Base-by-base conservation (phyloP, 2,797 vertebrate species). In the Galagoides demidoff region DNA sequence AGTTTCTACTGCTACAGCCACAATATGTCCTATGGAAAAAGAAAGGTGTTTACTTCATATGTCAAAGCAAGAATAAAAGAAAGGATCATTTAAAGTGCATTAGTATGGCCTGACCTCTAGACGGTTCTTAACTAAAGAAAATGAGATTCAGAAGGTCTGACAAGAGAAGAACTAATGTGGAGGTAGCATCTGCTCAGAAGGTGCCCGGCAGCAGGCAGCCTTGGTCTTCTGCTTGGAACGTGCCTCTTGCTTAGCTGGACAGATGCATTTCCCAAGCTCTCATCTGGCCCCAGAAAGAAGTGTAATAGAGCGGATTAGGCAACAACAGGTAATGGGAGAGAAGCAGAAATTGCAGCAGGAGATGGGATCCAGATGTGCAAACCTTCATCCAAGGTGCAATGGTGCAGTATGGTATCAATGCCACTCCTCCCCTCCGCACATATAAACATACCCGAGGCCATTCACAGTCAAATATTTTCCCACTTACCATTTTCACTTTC, bases 401-500 rank as follows among this genome's bases (percentile, higher is more conserved):
- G 39, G 39, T 84, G 25, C n/a, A 37, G 5, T 1, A 11, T 3
- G 45, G 76, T 23, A 52, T 22, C 37, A 1, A 11, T 16, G 78
- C 71, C 52, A 0, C 17, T 20, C 34, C 34, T 43, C 7, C 57
- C 31, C 86, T n/a, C 29, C 64, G 31, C 5, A 12, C 10, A 14
- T 1, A 59, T 3, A 45, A 39, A 31, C 70, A 79, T 2, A 31
- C n/a, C 27, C 4, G 5, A 77, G 49, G 25, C 57, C 79, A 20
- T 16, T 55, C 68, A 76, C 2, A 9, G 25, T 7, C 66, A 34
- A 45, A 64, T 2, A 39, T 19, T 49, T 55, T 0, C 49, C 34
- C 34, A 96, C 98, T 98, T 98, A 99, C 99, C 99, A 99, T 98
- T 98, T 99, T 99, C 98, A 99, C 99, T 98, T 99, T 99, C 98